phyloP scores from a whole-genome alignment of 1,140 invertebrate genomes.

The Apis cerana region DNA sequence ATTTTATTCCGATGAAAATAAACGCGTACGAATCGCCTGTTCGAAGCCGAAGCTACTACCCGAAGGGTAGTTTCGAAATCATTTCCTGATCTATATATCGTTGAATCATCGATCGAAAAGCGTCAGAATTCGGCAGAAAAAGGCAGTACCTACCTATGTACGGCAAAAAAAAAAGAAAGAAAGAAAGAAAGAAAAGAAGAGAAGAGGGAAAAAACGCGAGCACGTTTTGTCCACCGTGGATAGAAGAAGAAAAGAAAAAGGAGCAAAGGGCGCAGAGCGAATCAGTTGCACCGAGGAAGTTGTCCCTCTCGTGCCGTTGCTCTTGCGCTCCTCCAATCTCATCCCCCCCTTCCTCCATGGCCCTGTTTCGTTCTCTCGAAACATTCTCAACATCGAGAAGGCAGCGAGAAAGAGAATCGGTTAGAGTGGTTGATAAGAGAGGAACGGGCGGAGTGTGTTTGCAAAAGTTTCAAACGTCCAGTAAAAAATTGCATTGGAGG shows the following conservation, averaged over 20 bases:
- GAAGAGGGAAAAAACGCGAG: neutral
- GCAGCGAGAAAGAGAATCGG: constrained; percentile 40
- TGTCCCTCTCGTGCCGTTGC: constrained; percentile 19
- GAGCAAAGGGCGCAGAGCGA: neutral
- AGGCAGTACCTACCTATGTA: too few species aligned
- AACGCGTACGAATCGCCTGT: neutral
- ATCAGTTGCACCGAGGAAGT: constrained; percentile 19
- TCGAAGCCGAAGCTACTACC: neutral
- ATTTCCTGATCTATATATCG: neutral
- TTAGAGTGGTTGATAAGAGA: constrained; percentile 55
- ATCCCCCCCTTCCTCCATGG: neutral
- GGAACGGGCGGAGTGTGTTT: constrained; percentile 42
- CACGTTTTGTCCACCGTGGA: neutral
- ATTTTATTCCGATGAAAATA: constrained; percentile 19
- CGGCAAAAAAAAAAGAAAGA: too few species aligned
- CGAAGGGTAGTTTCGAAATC: neutral
- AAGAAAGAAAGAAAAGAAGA: neutral
- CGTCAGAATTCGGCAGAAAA: neutral
- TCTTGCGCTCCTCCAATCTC: neutral
- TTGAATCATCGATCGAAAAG: neutral
- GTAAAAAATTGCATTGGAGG: constrained; percentile 57
- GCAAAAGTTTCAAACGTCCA: constrained; percentile 60
- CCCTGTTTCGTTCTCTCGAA: constrained; percentile 37
- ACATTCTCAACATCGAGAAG: constrained; percentile 31
- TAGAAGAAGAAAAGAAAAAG: too few species aligned